These are phyloP conservation scores for Drosophila pegasa DNA, from an alignment of 2,888 invertebrate genomes.

Conservation along the genomic window DNA sequence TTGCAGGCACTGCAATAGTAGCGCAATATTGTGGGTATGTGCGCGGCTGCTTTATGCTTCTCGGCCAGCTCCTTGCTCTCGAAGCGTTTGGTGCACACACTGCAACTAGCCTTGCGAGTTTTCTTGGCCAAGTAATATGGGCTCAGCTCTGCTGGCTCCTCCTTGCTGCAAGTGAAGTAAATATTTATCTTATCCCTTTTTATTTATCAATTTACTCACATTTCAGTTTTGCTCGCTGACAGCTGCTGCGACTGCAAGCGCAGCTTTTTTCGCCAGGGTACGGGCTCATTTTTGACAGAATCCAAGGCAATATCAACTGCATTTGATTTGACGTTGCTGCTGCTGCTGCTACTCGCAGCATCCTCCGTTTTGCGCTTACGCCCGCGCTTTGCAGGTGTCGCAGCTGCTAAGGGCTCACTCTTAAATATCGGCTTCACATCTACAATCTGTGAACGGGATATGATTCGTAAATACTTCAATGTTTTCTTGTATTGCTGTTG, in stretches of 20 bases:
- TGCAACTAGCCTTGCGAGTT: conserved; percentile 61
- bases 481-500: neutral
- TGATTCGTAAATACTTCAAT: neutral
- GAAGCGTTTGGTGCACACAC: conserved; percentile 78
- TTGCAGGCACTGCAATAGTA: conserved; percentile 86
- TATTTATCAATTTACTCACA: conserved; percentile 53
- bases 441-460: conserved; percentile 28
- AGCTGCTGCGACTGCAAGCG: conserved; percentile 53
- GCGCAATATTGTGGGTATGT: conserved; percentile 79
- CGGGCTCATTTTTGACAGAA: conserved; percentile 52
- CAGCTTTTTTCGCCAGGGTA: conserved; percentile 61
- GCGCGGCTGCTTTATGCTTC: conserved; percentile 69
- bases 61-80: conserved; percentile 73
- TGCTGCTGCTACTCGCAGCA: neutral
- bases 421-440: conserved; percentile 65
- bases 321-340: conserved; percentile 10
- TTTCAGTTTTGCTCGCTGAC: conserved; percentile 64
- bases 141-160: conserved; percentile 65
- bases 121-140: conserved; percentile 31
- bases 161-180: conserved; percentile 64
- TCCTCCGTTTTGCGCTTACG: conserved; percentile 76
- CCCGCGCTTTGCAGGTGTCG: conserved; percentile 47
- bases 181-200: neutral
- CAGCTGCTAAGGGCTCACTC: conserved; percentile 23
- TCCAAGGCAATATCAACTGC: conserved; percentile 23